Evolutionary conservation across 2,113 vertebrate genomes (phyloP).

Genomic region (Castor canadensis): DNA sequence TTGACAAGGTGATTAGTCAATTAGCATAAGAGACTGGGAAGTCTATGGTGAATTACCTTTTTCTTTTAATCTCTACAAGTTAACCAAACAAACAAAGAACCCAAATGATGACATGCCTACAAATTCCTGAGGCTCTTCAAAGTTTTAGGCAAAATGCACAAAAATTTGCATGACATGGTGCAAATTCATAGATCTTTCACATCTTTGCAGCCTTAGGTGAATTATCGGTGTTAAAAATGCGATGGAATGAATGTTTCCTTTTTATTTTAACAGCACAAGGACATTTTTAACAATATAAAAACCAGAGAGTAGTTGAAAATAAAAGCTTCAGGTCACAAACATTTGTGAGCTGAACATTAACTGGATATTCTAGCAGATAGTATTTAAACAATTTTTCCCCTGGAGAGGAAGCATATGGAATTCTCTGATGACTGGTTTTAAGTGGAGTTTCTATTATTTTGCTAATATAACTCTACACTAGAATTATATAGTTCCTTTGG

Average conservation of each 20-base stretch:
- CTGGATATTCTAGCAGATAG: neutral
- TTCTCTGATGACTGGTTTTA: neutral
- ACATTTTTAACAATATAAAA: neutral
- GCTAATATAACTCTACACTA: neutral
- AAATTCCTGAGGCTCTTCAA: neutral
- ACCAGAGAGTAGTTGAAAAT: neutral
- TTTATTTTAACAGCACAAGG: neutral
- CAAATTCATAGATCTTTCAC: neutral
- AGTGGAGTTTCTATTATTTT: neutral
- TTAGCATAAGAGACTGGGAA: neutral
- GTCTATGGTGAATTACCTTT: neutral
- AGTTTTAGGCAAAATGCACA: neutral
- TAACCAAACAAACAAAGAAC: neutral
- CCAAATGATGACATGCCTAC: neutral
- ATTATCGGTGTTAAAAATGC: neutral
- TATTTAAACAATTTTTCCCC: neutral
- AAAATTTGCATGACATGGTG: neutral
- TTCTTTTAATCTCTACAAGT: neutral
- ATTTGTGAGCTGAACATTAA: neutral
- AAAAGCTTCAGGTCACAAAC: neutral
- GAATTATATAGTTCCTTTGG: neutral
- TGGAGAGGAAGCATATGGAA: neutral
- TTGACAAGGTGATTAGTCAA: neutral
- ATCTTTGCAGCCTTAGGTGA: neutral
- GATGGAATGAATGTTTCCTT: neutral